Base-by-base conservation (phyloP, 2,113 vertebrate genomes). In the Hoplias malabaricus region DNA sequence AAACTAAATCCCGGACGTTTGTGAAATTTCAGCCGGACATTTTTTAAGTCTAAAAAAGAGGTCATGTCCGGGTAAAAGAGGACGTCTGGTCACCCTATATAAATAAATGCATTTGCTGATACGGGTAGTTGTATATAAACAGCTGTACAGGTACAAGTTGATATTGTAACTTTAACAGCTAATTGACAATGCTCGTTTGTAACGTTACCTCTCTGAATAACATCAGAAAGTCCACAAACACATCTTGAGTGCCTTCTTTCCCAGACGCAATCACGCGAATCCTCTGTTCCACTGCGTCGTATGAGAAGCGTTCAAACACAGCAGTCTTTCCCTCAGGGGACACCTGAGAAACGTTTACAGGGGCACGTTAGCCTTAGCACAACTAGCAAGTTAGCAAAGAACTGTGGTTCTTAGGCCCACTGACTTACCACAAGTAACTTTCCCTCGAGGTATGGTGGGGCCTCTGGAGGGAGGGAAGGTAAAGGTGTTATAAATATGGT, bases 121-220 rank as follows among this genome's bases (percentile, higher is more conserved):
- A n/a, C n/a, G n/a, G n/a, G n/a, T n/a, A n/a, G n/a, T n/a, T n/a
- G n/a, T n/a, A n/a, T n/a, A n/a, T n/a, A n/a, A n/a, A n/a, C n/a
- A n/a, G n/a, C n/a, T n/a, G n/a, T n/a, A n/a, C n/a, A n/a, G n/a
- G n/a, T n/a, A n/a, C n/a, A n/a, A n/a, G n/a, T n/a, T n/a, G n/a
- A n/a, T n/a, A n/a, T n/a, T n/a, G n/a, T n/a, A n/a, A n/a, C n/a
- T n/a, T n/a, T n/a, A n/a, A n/a, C n/a, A n/a, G n/a, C n/a, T n/a
- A n/a, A n/a, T n/a, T n/a, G n/a, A n/a, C n/a, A n/a, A n/a, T n/a
- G n/a, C n/a, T 54, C 48, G 4, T 57, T 56, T 33, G 71, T 73
- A n/a, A n/a, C n/a, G n/a, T n/a, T n/a, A 86, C 85, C 81, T 83
- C 80, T 77, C 46, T 81, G 69, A 50, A 86, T 62, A 84, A 79